Evolutionary conservation across 2,797 vertebrate genomes (phyloP).

Genomic region (Tadarida brasiliensis): DNA sequence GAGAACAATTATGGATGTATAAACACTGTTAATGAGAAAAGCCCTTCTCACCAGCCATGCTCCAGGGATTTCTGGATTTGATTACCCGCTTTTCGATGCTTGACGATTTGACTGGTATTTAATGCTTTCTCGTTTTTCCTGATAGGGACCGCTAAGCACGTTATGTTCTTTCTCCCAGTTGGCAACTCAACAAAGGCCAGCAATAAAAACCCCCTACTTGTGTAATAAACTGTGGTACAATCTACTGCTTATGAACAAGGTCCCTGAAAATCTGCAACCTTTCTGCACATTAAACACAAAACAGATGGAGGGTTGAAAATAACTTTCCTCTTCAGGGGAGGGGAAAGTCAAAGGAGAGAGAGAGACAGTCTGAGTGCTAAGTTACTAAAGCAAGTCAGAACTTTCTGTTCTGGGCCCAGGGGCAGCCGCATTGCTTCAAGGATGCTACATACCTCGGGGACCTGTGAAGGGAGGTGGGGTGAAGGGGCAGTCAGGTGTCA

Average conservation of each 20-base stretch:
- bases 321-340: conserved; percentile 84
- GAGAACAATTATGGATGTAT: conserved; percentile 53
- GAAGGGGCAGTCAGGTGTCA: not conserved
- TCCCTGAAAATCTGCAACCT: conserved; percentile 88
- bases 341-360: conserved; percentile 47
- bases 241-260: conserved; percentile 88
- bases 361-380: not conserved
- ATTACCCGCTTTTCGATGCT: conserved; percentile 84
- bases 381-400: not conserved
- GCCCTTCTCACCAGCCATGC: conserved; percentile 71
- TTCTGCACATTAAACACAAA: conserved; percentile 89
- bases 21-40: conserved; percentile 70
- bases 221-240: conserved; percentile 89
- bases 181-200: conserved; percentile 89
- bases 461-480: accelerated
- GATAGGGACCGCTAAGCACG: conserved; percentile 83
- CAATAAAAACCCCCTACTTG: conserved; percentile 88
- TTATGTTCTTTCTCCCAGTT: conserved; percentile 87
- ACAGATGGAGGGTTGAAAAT: conserved; percentile 89
- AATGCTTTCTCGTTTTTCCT: conserved; percentile 88
- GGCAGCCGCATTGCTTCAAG: not conserved
- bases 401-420: not conserved
- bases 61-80: conserved; percentile 82
- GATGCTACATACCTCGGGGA: not conserved
- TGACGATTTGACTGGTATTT: conserved; percentile 85